Evolutionary conservation across 2,888 invertebrate species (phyloP).

Genomic region (Phyllotreta cruciferae): DNA sequence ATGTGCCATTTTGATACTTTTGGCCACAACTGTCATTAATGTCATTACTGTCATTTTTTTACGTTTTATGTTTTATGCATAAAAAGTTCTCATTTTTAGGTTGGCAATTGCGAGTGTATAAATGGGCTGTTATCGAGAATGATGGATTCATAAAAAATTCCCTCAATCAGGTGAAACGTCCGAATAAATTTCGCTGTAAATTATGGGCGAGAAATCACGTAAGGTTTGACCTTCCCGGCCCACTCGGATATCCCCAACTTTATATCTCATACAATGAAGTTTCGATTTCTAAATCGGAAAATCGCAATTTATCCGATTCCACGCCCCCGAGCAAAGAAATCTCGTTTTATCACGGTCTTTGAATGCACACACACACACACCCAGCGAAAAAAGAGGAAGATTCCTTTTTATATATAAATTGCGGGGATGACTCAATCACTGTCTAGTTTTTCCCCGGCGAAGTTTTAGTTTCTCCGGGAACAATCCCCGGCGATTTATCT

Average conservation of each 20-base stretch:
- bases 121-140: too few relatives aligned
- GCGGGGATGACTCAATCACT: conserved; percentile 28
- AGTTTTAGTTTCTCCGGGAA: conserved; percentile 10
- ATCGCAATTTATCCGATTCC: conserved; percentile 32
- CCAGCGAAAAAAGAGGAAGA: conserved; percentile 10
- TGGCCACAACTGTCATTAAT: too few relatives aligned
- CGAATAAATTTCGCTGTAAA: too few relatives aligned
- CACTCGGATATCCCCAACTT: conserved; percentile 16
- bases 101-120: too few relatives aligned
- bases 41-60: too few relatives aligned
- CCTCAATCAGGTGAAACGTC: too few relatives aligned
- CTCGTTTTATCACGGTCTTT: conserved; percentile 24
- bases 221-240: conserved; percentile 1
- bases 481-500: conserved; percentile 16
- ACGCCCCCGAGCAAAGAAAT: conserved; percentile 19
- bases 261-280: conserved; percentile 21
- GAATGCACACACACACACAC: conserved; percentile 24
- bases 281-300: conserved; percentile 26
- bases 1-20: too few relatives aligned
- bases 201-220: not conserved
- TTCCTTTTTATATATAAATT: conserved; percentile 25
- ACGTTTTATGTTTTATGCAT: too few relatives aligned
- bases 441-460: conserved; percentile 18
- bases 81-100: too few relatives aligned
- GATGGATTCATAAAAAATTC: too few relatives aligned